Evolutionary conservation across 2,888 invertebrate species (phyloP), one percentile per base, ranked within the genome.

Genomic region (Dysmachus trigonus): DNA sequence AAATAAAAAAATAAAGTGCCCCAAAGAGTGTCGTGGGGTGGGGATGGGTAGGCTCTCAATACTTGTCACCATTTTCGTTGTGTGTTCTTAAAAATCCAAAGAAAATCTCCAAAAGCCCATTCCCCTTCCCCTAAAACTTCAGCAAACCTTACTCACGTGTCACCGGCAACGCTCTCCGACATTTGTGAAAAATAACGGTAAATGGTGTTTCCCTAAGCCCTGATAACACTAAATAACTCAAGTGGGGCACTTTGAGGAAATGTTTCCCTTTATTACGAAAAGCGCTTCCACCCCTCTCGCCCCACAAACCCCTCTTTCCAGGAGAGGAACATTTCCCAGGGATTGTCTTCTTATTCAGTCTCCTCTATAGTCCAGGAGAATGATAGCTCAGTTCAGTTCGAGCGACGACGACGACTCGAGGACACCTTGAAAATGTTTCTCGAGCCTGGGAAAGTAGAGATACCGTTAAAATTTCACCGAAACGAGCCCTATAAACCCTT

Each of bases 381-480:
- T n/a, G 47, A 47, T 47, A 18, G 47, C 47, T 15, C 6, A n/a
- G n/a, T n/a, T n/a, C n/a, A n/a, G n/a, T n/a, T n/a, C n/a, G n/a
- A n/a, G n/a, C n/a, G n/a, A n/a, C n/a, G n/a, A n/a, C n/a, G n/a
- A 6, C 47, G 47, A 62, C 10, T 22, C 27, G 27, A 22, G 62
- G 27, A 62, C 62, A 62, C 62, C 62, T 62, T 62, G 62, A 62
- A 62, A 27, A 62, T 18, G 62, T 62, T 62, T 10, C 18, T 62
- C 22, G 8, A 47, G 47, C 47, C 51, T 62, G 62, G 77, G n/a
- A 22, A 77, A 77, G 30, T 77, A 13, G 41, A 77, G 77, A 47
- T 77, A 77, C 77, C 35, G 77, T 41, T 77, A 77, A 77, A 77
- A 77, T 77, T 47, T 41, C 22, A 76, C 38, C 27, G 47, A 77